A percentile compares a stretch with the other conserved stretches of the same genome.
Conservation (phyloP, 2,888 invertebrate genomes). For the Dryococelus australis region DNA sequence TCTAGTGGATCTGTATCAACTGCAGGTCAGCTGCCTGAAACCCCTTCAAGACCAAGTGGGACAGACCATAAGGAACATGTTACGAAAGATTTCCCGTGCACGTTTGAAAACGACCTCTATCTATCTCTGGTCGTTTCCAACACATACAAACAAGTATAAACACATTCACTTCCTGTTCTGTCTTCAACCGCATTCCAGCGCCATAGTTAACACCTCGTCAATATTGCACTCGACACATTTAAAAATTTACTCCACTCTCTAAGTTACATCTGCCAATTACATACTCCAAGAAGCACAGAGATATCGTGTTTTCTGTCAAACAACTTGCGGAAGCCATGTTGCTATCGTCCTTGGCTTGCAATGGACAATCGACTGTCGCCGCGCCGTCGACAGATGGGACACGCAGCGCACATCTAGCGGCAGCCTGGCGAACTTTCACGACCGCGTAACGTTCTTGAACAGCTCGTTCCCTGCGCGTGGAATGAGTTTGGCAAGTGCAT, state of each 20-base stretch:
- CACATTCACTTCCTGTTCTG: background rate
- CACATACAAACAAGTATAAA: constrained; percentile 7
- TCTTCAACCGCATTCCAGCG: background rate
- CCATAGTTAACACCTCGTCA: background rate
- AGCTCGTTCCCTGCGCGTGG: too few relatives aligned
- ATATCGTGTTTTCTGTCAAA: constrained; percentile 16
- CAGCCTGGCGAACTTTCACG: background rate
- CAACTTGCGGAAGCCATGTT: constrained; percentile 42
- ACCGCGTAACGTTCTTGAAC: background rate
- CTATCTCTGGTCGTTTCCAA: constrained; percentile 8
- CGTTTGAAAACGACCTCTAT: constrained; percentile 11
- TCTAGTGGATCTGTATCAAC: background rate
- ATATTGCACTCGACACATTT: background rate
- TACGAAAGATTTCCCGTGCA: constrained; percentile 26
- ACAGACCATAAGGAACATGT: constrained; percentile 25
- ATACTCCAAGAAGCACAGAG: background rate
- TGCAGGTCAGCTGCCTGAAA: constrained; percentile 24
- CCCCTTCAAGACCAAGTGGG: constrained; percentile 24
- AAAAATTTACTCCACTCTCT: background rate
- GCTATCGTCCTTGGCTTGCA: constrained; percentile 36
- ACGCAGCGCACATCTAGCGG: background rate
- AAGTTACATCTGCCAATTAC: background rate
- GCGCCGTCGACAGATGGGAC: constrained; percentile 12
- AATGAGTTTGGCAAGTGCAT: too few relatives aligned
- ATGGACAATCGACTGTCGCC: constrained; percentile 27